These are phyloP conservation scores for Montifringilla adamsi DNA, from an alignment of 2,113 vertebrate species.

Conservation along the genomic window DNA sequence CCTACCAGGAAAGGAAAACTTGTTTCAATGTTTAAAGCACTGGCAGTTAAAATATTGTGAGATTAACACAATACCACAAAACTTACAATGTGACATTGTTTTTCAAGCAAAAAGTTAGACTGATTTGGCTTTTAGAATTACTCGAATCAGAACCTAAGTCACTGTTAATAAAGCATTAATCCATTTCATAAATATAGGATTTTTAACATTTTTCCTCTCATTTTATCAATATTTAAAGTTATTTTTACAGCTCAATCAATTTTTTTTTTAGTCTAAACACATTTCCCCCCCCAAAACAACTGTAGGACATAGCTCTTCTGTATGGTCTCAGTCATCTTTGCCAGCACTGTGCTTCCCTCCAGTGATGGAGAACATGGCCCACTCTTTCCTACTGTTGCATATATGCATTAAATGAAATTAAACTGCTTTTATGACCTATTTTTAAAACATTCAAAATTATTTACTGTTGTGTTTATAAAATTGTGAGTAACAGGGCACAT, in stretches of 20 bases:
- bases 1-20: background rate
- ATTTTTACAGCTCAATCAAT: background rate
- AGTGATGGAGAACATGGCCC: background rate
- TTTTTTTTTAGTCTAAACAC: background rate
- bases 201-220: background rate
- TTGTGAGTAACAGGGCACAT: background rate
- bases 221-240: background rate
- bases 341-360: background rate
- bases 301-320: background rate
- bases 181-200: background rate
- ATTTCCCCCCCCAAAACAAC: background rate
- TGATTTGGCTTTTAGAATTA: background rate
- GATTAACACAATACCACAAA: background rate
- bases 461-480: slow-evolving; percentile 27
- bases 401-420: slow-evolving; percentile 23
- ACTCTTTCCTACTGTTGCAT: background rate
- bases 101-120: background rate
- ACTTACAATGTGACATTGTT: background rate
- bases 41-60: background rate
- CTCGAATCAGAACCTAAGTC: background rate
- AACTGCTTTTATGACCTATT: slow-evolving; percentile 29
- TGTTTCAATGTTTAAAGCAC: background rate
- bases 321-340: background rate
- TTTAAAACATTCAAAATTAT: slow-evolving; percentile 28
- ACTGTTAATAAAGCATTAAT: background rate